phyloP scores from a whole-genome alignment of 2,797 vertebrate genomes.

The Phalloptychus januarius region DNA sequence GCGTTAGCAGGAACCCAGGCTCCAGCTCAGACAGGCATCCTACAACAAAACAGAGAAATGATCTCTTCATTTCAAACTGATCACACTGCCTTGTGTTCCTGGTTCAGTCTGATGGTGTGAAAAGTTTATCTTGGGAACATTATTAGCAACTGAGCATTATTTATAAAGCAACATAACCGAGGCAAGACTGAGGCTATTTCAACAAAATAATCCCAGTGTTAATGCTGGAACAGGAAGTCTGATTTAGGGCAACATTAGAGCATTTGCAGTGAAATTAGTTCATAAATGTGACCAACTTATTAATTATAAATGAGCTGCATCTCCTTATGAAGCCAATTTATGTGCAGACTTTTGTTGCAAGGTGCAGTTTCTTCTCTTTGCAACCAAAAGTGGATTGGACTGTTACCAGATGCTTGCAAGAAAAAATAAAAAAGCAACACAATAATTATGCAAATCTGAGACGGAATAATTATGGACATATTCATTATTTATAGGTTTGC shows the following conservation, averaged over 20 bases:
- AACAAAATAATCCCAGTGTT: background rate
- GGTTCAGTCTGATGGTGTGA: background rate
- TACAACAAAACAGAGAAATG: background rate
- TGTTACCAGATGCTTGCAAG: constrained; percentile 78
- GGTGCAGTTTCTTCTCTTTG: constrained; percentile 56
- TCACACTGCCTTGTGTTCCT: background rate
- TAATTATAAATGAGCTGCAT: constrained; percentile 76
- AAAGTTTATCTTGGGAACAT: background rate
- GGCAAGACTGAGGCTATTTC: background rate
- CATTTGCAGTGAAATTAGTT: constrained; percentile 67
- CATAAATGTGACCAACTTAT: constrained; percentile 65
- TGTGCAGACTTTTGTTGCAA: constrained; percentile 62
- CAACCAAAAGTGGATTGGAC: constrained; percentile 69
- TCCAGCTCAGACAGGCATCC: background rate
- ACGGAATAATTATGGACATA: constrained; percentile 81
- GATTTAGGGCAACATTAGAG: constrained; percentile 63
- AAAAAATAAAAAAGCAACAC: constrained; percentile 60
- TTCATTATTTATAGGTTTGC: constrained; percentile 87
- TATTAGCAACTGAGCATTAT: background rate
- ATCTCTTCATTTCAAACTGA: background rate
- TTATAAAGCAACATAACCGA: background rate
- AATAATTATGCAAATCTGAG: constrained; percentile 86
- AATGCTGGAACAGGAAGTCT: constrained; percentile 39
- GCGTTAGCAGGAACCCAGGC: too few relatives aligned
- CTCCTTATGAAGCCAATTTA: constrained; percentile 72